phyloP scores from a whole-genome alignment of 2,113 vertebrate species.

The Alligator mississippiensis region DNA sequence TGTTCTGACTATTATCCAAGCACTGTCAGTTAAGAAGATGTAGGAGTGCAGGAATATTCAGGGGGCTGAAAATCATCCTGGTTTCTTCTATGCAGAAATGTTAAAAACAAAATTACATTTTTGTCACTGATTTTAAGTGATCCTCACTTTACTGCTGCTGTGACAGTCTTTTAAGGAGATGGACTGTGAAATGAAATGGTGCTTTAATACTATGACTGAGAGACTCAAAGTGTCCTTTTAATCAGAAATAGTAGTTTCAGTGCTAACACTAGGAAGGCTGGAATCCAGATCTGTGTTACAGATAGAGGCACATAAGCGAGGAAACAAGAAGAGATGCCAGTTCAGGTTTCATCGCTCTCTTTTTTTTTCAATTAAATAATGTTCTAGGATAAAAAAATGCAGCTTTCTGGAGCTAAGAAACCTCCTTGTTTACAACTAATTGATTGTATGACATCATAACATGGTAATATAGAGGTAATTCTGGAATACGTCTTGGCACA shows the following conservation, averaged over 20 bases:
- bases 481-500: too few relatives aligned
- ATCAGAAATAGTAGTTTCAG: conserved; percentile 21
- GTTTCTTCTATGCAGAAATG: background rate
- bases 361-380: background rate
- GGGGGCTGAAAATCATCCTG: conserved; percentile 28
- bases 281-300: background rate
- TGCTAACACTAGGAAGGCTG: background rate
- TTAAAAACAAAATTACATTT: conserved; percentile 43
- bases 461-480: too few relatives aligned
- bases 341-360: background rate
- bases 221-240: background rate
- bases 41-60: conserved; percentile 47
- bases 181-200: conserved; percentile 46
- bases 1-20: conserved; percentile 42
- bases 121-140: conserved; percentile 53
- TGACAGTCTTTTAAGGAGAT: conserved; percentile 59
- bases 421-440: background rate
- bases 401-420: background rate
- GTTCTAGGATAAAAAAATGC: background rate
- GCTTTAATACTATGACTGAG: background rate
- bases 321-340: background rate
- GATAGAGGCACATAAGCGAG: background rate
- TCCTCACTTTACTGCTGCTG: conserved; percentile 41
- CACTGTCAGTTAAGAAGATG: conserved; percentile 47
- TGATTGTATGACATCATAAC: rapidly evolving